Conservation (phyloP, 64 coral and sea anemone species). For the Montipora efflorescens region DNA sequence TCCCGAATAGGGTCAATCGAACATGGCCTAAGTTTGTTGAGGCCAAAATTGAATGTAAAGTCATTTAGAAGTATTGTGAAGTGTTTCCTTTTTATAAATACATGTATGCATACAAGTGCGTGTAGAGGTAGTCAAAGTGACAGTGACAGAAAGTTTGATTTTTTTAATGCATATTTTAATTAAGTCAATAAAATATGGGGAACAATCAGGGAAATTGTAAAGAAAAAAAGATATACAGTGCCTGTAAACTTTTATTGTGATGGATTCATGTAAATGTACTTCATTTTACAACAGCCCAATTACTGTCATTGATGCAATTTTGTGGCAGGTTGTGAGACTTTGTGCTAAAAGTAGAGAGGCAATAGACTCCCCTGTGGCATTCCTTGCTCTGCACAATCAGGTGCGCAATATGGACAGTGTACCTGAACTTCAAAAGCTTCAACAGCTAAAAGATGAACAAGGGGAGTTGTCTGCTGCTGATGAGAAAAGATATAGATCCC, state of each 20-base stretch:
- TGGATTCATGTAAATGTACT: no score
- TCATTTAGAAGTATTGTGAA: no score
- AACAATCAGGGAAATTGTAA: not conserved
- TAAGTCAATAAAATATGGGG: not conserved
- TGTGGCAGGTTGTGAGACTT: constrained; percentile 91
- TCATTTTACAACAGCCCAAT: not conserved
- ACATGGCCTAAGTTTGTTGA: no score
- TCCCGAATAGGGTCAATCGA: no score
- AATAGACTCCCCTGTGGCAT: constrained; percentile 96
- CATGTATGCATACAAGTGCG: no score
- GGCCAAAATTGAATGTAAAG: no score
- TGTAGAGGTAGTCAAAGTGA: no score
- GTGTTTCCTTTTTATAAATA: no score
- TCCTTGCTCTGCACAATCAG: constrained; percentile 98
- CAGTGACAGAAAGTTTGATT: no score
- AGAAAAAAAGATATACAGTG: not conserved
- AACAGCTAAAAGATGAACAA: constrained; percentile 97
- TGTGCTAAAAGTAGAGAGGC: constrained; percentile 99
- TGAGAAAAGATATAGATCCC: constrained; percentile 95
- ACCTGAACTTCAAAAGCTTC: constrained; percentile 97
- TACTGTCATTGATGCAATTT: not conserved
- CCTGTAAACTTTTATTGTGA: no score
- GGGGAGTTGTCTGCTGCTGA: constrained; percentile 98
- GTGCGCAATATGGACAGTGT: constrained; percentile 99
- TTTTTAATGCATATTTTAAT: not conserved